Base-by-base conservation (phyloP, 2,113 vertebrate species). In the Oncorhynchus clarkii region DNA sequence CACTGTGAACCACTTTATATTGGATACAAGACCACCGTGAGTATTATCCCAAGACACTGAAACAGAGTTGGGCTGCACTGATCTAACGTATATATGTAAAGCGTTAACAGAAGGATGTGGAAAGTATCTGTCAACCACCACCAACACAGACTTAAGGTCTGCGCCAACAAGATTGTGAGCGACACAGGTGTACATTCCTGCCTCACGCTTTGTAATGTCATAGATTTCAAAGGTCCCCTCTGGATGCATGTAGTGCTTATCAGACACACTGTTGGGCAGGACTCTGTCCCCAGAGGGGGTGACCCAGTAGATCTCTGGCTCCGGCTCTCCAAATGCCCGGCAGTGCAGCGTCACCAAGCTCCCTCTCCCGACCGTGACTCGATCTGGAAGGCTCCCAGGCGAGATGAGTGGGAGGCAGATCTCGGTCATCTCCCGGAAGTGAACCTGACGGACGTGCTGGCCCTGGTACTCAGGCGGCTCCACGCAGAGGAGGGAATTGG, bases 391-490 rank as follows among this genome's bases (percentile, higher is more conserved):
- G 73, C 95, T 95, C 85, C 95, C 94, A 0, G 95, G 93, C 22
- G 95, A 95, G 80, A 97, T 96, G 70, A 96, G 86, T 6, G 96
- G 96, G 70, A 97, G 93, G 76, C 96, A 97, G 3, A 95, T 95
- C 89, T 96, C 96, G 89, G 94, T 95, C 95, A 97, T 96, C 90
- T 97, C 96, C 79, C 95, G 88, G 78, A 95, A 95, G 69, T 95
- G 95, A 79, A 97, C 90, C 71, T 96, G 94, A 54, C 95, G 89
- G 59, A 96, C 95, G 3, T 95, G 95, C 80, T 95, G 96, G 62
- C 96, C 96, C 82, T 96, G 93, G 72, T 94, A 94, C 89, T 96
- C 96, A 0, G 95, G 95, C 24, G 96, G 96, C 62, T 96, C 95
- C 76, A 94, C 92, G 24, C 96, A 96, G 78, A 95, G 95, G 18